Base-by-base conservation (phyloP, 2,888 invertebrate genomes). In the Lamproptera curius region DNA sequence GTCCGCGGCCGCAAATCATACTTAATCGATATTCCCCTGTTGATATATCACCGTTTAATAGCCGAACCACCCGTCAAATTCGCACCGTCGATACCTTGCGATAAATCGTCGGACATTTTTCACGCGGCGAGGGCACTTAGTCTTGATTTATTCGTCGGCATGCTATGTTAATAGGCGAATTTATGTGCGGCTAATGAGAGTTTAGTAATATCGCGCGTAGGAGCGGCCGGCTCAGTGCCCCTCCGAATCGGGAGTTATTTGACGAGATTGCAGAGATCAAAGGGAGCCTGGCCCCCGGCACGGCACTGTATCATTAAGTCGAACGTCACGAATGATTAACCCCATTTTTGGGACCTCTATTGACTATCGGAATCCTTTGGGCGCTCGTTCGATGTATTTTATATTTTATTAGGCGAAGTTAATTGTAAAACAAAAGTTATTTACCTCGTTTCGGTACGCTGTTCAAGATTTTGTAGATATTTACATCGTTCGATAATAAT, bases 121-220 rank as follows among this genome's bases (percentile, higher is more conserved):
- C 16, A 38, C 16, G 15, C 42, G 38, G 16, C 34, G 26, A 33
- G n/a, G n/a, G 34, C 23, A 16, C 28, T 41, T 47, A 42, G 39
- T 39, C 26, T 35, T 43, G 43, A 48, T 43, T 48, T 48, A 48
- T 48, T 34, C 14, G 15, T 16, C 10, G 38, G 16, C 33, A 42
- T 44, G 40, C 31, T 31, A 36, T 35, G 42, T 39, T 49, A 40
- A 49, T 49, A 43, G 35, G 20, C 35, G 17, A 44, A 42, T 40
- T 36, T 20, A 35, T 35, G n/a, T 16, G 34, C 43, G 16, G 39
- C 43, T 49, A 43, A 49, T 44, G 43, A 44, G 35, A 36, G 44
- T 44, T 49, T 49, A 36, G 43, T 40, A 49, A 34, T 43, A 44
- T 40, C 28, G 34, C 20, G 20, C 14, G 6, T 17, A 39, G 35